Conservation (phyloP, 2,797 vertebrate genomes). For the Lithobates pipiens region DNA sequence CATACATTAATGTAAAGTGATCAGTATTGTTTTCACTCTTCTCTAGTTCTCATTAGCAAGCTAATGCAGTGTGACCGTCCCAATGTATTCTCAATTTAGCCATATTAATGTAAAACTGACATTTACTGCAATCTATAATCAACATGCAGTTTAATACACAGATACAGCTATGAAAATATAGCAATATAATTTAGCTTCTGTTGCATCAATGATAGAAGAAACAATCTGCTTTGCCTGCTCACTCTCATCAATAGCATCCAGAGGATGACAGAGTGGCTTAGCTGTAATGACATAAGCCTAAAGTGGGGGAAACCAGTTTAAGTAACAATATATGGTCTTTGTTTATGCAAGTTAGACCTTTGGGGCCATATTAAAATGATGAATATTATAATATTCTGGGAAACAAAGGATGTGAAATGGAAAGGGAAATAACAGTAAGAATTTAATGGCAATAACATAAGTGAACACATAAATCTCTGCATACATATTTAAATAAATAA, state of each 20-base stretch:
- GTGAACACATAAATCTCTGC: neutral
- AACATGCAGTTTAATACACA: slow-evolving; percentile 53
- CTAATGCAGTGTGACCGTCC: slow-evolving; percentile 60
- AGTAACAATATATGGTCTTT: slow-evolving; percentile 41
- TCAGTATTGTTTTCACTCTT: slow-evolving; percentile 62
- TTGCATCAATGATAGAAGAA: slow-evolving; percentile 44
- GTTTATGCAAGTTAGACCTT: slow-evolving; percentile 35
- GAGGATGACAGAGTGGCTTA: slow-evolving; percentile 26
- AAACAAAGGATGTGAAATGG: slow-evolving; percentile 2
- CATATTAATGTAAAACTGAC: slow-evolving; percentile 62
- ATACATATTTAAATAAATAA: slow-evolving; percentile 10
- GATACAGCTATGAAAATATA: slow-evolving; percentile 53
- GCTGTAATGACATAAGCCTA: slow-evolving; percentile 11
- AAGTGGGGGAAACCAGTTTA: slow-evolving; percentile 24
- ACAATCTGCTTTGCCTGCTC: slow-evolving; percentile 43
- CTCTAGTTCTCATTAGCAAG: slow-evolving; percentile 51
- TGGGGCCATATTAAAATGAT: slow-evolving; percentile 44
- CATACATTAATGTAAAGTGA: slow-evolving; percentile 57
- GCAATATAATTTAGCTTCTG: slow-evolving; percentile 47
- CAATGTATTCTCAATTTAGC: slow-evolving; percentile 59
- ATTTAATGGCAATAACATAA: slow-evolving; percentile 18
- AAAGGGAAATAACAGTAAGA: slow-evolving; percentile 20
- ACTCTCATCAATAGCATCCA: slow-evolving; percentile 44
- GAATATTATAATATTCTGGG: slow-evolving; percentile 37
- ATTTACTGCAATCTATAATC: slow-evolving; percentile 60